Evolutionary conservation across 2,888 invertebrate genomes (phyloP).

Genomic region (Pteria penguin): DNA sequence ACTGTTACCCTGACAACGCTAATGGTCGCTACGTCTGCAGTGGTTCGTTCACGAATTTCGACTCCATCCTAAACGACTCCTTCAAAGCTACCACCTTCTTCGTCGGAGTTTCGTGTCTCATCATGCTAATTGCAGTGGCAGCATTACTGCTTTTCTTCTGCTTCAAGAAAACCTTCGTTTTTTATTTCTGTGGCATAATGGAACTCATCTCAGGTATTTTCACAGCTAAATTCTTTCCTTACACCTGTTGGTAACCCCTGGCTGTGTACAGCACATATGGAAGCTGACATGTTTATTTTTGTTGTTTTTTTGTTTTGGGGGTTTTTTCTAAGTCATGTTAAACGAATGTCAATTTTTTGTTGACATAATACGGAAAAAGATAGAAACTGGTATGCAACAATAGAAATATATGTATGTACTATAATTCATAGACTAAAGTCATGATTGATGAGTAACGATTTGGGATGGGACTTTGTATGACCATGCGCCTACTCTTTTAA

Average conservation of each 20-base stretch:
- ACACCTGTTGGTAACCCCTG: neutral
- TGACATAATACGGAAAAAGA: too few species aligned
- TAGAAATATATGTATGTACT: too few species aligned
- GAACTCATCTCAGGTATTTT: constrained; percentile 94
- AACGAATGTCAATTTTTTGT: too few species aligned
- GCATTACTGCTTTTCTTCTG: constrained; percentile 95
- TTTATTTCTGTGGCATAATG: constrained; percentile 96
- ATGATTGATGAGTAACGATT: too few species aligned
- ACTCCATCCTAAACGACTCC: constrained; percentile 89
- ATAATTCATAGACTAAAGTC: too few species aligned
- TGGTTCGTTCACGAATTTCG: constrained; percentile 86
- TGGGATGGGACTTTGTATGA: too few species aligned
- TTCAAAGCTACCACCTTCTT: constrained; percentile 93
- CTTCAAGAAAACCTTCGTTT: constrained; percentile 94
- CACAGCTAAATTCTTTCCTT: neutral
- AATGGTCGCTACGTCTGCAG: constrained; percentile 83
- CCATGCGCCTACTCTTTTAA: too few species aligned
- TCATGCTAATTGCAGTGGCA: constrained; percentile 92
- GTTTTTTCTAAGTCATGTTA: too few species aligned
- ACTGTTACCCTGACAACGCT: constrained; percentile 83
- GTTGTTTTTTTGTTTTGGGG: too few species aligned
- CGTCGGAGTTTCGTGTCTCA: constrained; percentile 89
- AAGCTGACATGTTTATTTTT: constrained; percentile 13
- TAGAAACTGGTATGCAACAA: too few species aligned
- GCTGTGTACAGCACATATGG: neutral